Conservation (phyloP, 2,888 invertebrate species). For the Crioceris asparagi region DNA sequence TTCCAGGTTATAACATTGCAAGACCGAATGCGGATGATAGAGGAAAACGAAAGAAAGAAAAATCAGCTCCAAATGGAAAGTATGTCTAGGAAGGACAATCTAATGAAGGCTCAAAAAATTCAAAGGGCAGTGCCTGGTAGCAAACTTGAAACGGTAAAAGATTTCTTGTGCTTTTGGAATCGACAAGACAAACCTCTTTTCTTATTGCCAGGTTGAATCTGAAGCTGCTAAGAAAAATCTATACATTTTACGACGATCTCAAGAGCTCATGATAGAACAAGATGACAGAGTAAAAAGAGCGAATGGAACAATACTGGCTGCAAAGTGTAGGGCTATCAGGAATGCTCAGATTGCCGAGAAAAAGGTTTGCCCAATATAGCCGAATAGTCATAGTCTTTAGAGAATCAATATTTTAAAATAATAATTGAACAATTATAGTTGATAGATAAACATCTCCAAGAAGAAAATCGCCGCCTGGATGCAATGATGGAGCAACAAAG, state of each 20-base stretch:
- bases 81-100: constrained; percentile 41
- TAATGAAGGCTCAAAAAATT: constrained; percentile 24
- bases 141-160: constrained; percentile 20
- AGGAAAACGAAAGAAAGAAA: constrained; percentile 38
- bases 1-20: constrained; percentile 36
- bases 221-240: constrained; percentile 41
- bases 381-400: background rate
- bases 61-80: constrained; percentile 46
- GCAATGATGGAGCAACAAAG: constrained; percentile 63
- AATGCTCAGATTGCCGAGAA: constrained; percentile 70
- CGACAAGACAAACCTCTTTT: too few relatives aligned
- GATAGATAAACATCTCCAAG: constrained; percentile 45
- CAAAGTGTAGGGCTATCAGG: constrained; percentile 75
- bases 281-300: constrained; percentile 60
- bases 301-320: constrained; percentile 68
- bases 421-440: constrained; percentile 30
- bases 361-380: constrained; percentile 23
- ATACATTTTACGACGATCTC: constrained; percentile 42
- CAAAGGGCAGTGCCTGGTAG: constrained; percentile 25
- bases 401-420: background rate
- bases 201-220: constrained; percentile 36
- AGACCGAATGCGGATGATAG: constrained; percentile 38
- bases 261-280: constrained; percentile 44
- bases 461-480: constrained; percentile 50
- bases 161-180: too few relatives aligned